Evolutionary conservation across 2,113 vertebrate species (phyloP), one percentile per base, ranked within the genome.

Genomic region (Ancistrus triradiatus): DNA sequence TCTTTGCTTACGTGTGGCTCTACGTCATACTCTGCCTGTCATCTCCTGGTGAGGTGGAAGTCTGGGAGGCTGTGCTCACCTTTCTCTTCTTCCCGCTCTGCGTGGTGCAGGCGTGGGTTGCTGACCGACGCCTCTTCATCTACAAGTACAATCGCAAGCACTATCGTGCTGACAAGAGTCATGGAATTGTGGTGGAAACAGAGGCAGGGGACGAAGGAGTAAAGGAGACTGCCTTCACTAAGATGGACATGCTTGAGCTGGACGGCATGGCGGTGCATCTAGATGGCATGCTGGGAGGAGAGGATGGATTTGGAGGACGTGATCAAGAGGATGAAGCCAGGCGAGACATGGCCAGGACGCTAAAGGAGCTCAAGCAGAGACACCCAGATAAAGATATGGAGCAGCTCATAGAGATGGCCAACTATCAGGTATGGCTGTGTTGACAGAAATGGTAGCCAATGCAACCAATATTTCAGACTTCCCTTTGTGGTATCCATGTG

Each of bases 1-100:
- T 92, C 74, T 92, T 91, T 1, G 90, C 90, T 47, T 91, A 92
- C 63, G 85, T 91, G 63, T 92, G 90, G 90, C 84, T 92, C 38
- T 92, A 91, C 70, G 78, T 92, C 19, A 91, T 92, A 63, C 82
- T 92, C 63, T 85, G 78, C 8, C 85, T 91, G 33, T 78, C 84
- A 51, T 86, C 89, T 0, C 90, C 90, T 0, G 88, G 89, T 7
- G 83, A 82, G 67, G 90, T 92, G 64, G 88, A 90, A 65, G 73
- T 92, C 0, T 92, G 90, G 90, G 90, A 92, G 79, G 90, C 87
- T 0, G 85, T 92, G 49, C 74, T 91, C 11, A 92, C 90, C 4
- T 89, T 87, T 58, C 51, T 86, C 15, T 87, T 85, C 67, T 87
- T 87, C 59, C 85, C 85, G 0, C 2, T 82, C 75, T 91, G 89